Base-by-base conservation (phyloP, 2,888 invertebrate species). In the Agrotis segetum region DNA sequence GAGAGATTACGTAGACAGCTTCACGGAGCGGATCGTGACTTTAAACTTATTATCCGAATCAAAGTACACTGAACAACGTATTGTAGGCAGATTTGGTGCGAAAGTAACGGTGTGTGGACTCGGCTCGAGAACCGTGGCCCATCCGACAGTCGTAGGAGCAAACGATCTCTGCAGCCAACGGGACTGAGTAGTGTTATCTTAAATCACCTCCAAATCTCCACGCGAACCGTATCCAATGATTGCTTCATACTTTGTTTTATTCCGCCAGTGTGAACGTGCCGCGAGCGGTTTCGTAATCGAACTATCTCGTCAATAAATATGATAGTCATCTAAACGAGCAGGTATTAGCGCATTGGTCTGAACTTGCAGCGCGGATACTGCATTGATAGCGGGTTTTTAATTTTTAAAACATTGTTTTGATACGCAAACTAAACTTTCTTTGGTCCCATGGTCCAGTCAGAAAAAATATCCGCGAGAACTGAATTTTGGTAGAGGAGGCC, bases 31-130 rank as follows among this genome's bases (percentile, higher is more conserved):
- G 89, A 93, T 95, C 94, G 95, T 95, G 95, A 95, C 95, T 95
- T 84, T 88, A 91, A 91, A 93, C 92, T 94, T 94, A 94, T 93
- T 95, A 94, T 94, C 93, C 93, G 92, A 93, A 94, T 94, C 93
- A 93, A 92, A 92, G 90, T 90, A 91, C 90, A 89, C 72, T 79
- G 88, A 89, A 89, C 90, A 92, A 90, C 89, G 92, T 91, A 94
- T 94, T 94, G 94, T 93, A 92, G 92, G 94, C 94, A 95, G 95
- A 95, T 96, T 96, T 94, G 94, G 95, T 90, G 95, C 92, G 92
- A 92, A 92, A 90, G 88, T 93, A 94, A 94, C 94, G 93, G 94
- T 91, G 89, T 88, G 87, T 87, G 87, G 87, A 81, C 84, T 81
- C 85, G 86, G 85, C 84, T 83, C 85, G 40, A 40, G 40, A 40